These are phyloP conservation scores for Ametastegia equiseti DNA, from an alignment of 2,888 invertebrate genomes.

Conservation along the genomic window DNA sequence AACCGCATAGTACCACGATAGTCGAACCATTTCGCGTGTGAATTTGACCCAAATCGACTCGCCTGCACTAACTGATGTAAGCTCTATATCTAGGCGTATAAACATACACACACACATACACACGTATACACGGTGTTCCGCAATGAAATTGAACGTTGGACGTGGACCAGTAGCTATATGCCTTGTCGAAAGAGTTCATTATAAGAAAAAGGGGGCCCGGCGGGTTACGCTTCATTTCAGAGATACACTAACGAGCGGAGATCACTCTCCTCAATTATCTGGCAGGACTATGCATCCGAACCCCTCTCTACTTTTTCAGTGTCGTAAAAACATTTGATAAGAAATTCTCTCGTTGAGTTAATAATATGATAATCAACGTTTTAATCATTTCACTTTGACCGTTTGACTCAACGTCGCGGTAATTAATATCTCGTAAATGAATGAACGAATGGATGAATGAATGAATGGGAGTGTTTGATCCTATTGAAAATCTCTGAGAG, in stretches of 20 bases:
- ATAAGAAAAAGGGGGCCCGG: conserved; percentile 21
- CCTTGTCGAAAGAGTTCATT: conserved; percentile 17
- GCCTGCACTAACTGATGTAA: conserved; percentile 33
- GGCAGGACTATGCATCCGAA: neutral
- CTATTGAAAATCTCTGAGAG: no score
- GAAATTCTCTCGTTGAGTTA: neutral
- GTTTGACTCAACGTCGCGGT: no score
- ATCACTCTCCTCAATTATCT: conserved; percentile 3
- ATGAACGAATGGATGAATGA: no score
- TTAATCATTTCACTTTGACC: no score
- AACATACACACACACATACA: conserved; percentile 10
- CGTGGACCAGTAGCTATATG: neutral
- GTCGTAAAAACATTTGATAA: neutral
- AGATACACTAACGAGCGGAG: conserved; percentile 28
- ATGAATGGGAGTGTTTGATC: neutral
- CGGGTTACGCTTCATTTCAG: neutral
- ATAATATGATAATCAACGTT: no score
- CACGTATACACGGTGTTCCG: conserved; percentile 21
- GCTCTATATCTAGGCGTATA: conserved; percentile 6
- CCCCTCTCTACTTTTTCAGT: neutral
- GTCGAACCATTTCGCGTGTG: conserved; percentile 42
- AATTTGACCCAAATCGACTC: conserved; percentile 49
- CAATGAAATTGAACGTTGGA: conserved; percentile 30
- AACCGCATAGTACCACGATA: conserved; percentile 43
- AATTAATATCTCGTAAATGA: neutral